Conservation (phyloP, 2,797 vertebrate species). For the Myotis findleyi region DNA sequence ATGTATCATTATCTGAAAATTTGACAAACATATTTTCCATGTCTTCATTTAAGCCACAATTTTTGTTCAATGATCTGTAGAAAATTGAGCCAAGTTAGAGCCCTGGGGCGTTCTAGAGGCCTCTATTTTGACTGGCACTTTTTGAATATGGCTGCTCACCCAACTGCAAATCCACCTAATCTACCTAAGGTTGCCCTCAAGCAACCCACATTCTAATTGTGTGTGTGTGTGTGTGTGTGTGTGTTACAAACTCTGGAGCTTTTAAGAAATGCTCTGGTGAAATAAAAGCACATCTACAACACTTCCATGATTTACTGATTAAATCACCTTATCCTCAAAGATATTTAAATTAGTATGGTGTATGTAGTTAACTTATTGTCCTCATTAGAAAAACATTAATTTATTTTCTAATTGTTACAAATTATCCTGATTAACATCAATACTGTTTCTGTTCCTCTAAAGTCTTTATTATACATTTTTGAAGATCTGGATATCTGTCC, state of each 20-base stretch:
- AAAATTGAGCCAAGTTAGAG: neutral
- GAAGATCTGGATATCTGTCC: neutral
- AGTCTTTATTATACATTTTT: neutral
- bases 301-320: neutral
- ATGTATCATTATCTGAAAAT: neutral
- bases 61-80: neutral
- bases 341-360: neutral
- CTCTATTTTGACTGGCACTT: neutral
- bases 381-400: neutral
- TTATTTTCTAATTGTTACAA: neutral
- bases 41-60: neutral
- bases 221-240: no score
- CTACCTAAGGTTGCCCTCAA: neutral
- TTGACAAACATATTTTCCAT: neutral
- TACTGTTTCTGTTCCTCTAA: neutral
- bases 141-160: neutral
- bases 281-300: neutral
- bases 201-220: neutral
- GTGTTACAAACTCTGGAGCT: neutral
- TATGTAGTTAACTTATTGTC: neutral
- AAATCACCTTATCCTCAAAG: neutral
- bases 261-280: slow-evolving; percentile 31
- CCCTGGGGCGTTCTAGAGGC: neutral
- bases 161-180: neutral
- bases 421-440: neutral